These are phyloP conservation scores for Pantala flavescens DNA, from an alignment of 1,140 invertebrate genomes.

Conservation along the genomic window DNA sequence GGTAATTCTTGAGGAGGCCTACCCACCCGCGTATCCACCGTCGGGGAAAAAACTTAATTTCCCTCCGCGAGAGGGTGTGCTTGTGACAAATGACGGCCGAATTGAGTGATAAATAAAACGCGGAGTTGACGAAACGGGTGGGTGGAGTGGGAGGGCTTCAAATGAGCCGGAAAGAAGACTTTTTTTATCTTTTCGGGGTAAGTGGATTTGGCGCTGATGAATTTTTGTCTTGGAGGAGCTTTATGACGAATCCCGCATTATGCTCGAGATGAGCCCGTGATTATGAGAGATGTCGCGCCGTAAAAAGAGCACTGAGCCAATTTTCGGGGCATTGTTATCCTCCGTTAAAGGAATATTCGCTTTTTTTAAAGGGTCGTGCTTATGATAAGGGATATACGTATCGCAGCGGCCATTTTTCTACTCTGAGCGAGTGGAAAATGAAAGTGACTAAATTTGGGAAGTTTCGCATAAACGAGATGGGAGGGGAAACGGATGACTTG, in stretches of 20 bases:
- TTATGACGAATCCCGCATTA: neutral
- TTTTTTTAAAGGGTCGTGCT: neutral
- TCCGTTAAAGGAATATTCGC: neutral
- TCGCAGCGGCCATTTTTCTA: too few species aligned
- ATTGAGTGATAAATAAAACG: slow-evolving; percentile 2
- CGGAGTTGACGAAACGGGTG: neutral
- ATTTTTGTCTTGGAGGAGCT: neutral
- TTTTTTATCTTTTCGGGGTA: neutral
- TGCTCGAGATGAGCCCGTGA: neutral
- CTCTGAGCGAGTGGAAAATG: too few species aligned
- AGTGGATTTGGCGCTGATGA: neutral
- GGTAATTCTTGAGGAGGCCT: too few species aligned
- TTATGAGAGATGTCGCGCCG: neutral
- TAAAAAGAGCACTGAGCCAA: neutral
- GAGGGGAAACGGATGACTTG: too few species aligned
- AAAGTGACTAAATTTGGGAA: too few species aligned
- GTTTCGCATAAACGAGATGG: too few species aligned
- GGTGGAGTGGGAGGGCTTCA: neutral
- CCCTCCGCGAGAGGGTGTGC: neutral
- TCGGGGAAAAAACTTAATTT: too few species aligned
- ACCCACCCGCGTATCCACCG: too few species aligned
- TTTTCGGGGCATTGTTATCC: neutral
- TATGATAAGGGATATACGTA: neutral
- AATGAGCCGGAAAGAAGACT: neutral
- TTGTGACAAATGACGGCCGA: neutral